Evolutionary conservation across 2,888 invertebrate genomes (phyloP), one percentile per base, ranked within the genome.

Genomic region (Polydrusus cervinus): DNA sequence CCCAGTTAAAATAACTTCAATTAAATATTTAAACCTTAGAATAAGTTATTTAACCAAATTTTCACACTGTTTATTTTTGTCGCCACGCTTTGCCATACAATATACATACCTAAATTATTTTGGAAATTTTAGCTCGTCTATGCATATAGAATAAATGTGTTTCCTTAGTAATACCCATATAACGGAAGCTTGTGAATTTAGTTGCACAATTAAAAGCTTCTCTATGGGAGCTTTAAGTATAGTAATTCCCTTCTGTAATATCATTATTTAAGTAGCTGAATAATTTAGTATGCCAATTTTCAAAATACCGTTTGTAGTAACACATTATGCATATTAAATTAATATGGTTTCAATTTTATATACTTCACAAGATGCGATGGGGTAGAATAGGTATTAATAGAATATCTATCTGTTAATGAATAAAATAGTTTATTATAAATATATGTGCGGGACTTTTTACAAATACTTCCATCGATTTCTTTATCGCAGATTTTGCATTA

Each of bases 91-190:
- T 34, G 34, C 30, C 30, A 30, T 10, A 34, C 7, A 34, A 34
- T 10, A 34, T 34, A 34, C 34, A 34, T 10, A 34, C 10, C 10
- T 34, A 10, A 60, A 74, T 74, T 74, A 70, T 74, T 64, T 65
- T 65, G 65, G 70, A 74, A 74, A 74, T 74, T 69, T 74, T 18
- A 60, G 49, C 55, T 38, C 57, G 38, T 60, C 57, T 70, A 65
- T 74, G 74, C 70, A 74, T 74, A 74, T 64, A 69, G 69, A 74
- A 74, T 70, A 74, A 74, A 70, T 74, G 70, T 70, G 66, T 74
- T 70, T 74, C 74, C 70, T 74, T 65, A 70, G 60, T 74, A 74
- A 74, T 74, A 74, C 74, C 74, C 74, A 65, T 65, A 65, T n/a
- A 60, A 60, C 38, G 49, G 38, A 43, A 66, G 60, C 70, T 65